Evolutionary conservation across 2,888 invertebrate genomes (phyloP), one percentile per base, ranked within the genome.

Genomic region (Boloria selene): DNA sequence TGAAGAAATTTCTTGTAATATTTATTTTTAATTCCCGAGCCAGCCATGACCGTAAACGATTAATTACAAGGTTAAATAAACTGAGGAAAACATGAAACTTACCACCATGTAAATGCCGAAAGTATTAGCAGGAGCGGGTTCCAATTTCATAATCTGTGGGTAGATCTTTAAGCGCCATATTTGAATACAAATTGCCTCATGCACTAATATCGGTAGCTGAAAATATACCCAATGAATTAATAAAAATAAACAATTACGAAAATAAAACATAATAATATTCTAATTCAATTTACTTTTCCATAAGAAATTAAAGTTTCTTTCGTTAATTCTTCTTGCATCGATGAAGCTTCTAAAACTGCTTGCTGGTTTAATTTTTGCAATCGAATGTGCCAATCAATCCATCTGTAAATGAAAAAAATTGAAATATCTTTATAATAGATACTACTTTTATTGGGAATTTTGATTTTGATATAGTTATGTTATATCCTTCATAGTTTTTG

Each of bases 331-430:
- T 98, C 97, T 73, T 95, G 94, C 78, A 96, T 90, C 31, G 94
- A 93, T 13, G 94, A 93, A 0, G 97, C 97, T 92, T 97, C 97
- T 51, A 97, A 83, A 52, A 96, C 94, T 1, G 97, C 97, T 89
- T 98, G 97, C 84, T 98, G 97, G 78, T 97, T 97, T 13, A 98
- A 83, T 83, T 97, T 96, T 78, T 97, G 96, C 10, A 98, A 82
- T 75, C 95, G 93, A 79, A 97, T 95, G 80, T 98, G 98, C 87
- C 94, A 95, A 74, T 96, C 96, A 55, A 96, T 87, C 97, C 97
- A 97, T 61, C 96, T 96, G 59, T 59, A 17, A 22, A 47, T 47
- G 1, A 47, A 47, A 13, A n/a, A n/a, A 47, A 6, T 3, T 3
- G 14, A 47, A 6, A 6, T 13, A 13, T 5, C 14, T n/a, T 16